Evolutionary conservation across 2,888 invertebrate genomes (phyloP).

Genomic region (Camptogramma bilineatum): DNA sequence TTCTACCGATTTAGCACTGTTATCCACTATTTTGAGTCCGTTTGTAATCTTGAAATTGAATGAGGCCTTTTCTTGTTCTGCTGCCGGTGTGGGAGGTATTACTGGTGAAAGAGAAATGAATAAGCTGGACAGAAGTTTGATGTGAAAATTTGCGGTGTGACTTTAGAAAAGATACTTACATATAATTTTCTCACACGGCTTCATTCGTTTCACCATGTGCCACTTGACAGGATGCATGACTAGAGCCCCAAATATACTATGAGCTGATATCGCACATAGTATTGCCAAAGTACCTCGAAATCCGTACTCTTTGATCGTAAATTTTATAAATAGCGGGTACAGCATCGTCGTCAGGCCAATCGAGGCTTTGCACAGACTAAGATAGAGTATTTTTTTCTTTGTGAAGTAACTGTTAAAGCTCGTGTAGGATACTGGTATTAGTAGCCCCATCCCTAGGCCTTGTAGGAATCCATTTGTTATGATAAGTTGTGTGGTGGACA

Average conservation of each 20-base stretch:
- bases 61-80: slow-evolving; percentile 61
- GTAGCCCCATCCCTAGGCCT: slow-evolving; percentile 88
- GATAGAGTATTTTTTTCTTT: slow-evolving; percentile 88
- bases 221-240: slow-evolving; percentile 90
- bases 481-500: slow-evolving; percentile 86
- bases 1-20: slow-evolving; percentile 70
- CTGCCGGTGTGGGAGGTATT: slow-evolving; percentile 78
- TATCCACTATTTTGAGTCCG: slow-evolving; percentile 48
- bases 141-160: background rate
- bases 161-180: slow-evolving; percentile 63
- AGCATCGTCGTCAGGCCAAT: slow-evolving; percentile 88
- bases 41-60: slow-evolving; percentile 67
- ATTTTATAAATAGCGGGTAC: slow-evolving; percentile 88
- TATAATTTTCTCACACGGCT: slow-evolving; percentile 73
- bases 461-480: slow-evolving; percentile 88
- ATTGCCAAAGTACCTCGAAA: slow-evolving; percentile 90
- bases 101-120: slow-evolving; percentile 60
- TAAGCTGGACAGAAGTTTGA: background rate
- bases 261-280: slow-evolving; percentile 87
- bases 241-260: slow-evolving; percentile 88
- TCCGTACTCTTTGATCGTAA: slow-evolving; percentile 87
- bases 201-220: slow-evolving; percentile 85
- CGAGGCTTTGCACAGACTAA: slow-evolving; percentile 89
- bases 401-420: slow-evolving; percentile 91
- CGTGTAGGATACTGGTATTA: slow-evolving; percentile 90